Base-by-base conservation (phyloP, 1,140 invertebrate species). In the Sycophaga agraensis region DNA sequence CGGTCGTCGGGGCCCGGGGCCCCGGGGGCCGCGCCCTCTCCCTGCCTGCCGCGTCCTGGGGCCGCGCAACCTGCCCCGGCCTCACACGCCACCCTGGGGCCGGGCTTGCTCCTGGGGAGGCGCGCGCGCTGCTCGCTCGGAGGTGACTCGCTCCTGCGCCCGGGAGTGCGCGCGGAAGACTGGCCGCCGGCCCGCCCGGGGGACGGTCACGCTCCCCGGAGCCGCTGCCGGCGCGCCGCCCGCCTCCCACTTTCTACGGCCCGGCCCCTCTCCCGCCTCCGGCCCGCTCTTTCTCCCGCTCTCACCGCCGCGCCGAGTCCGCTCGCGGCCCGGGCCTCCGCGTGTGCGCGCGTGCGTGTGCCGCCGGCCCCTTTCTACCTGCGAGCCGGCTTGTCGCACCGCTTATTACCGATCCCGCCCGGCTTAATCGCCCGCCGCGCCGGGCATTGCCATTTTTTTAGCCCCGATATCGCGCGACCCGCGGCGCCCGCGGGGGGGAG, bases 231-330 rank as follows among this genome's bases (percentile, higher is more conserved):
- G 45, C 40, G 46, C 24, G 40, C 37, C 50, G 39, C 69, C 68
- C 67, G 40, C 46, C 57, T 72, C 61, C 65, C 69, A 61, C 58
- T 59, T 66, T 53, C 63, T 45, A 45, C 31, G 46, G 56, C 22
- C 49, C 65, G 57, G 55, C 65, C 65, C 50, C 37, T 19, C 37
- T 14, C 56, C 49, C 17, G 1, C 4, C 26, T n/a, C 28, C 57
- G 28, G 31, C 34, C 12, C 14, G 28, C 40, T 31, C 35, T n/a
- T 34, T 60, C 63, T 65, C 62, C 64, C 58, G 56, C 48, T 55
- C 37, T n/a, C n/a, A n/a, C n/a, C n/a, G n/a, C n/a, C n/a, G n/a
- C n/a, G n/a, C n/a, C n/a, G n/a, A n/a, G n/a, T n/a, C n/a, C n/a
- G n/a, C n/a, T n/a, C n/a, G n/a, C n/a, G n/a, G n/a, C n/a, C n/a